A percentile compares a stretch with the other conserved stretches of the same genome.
phyloP scores from a whole-genome alignment of 2,797 vertebrate genomes.

The Mallotus villosus region DNA sequence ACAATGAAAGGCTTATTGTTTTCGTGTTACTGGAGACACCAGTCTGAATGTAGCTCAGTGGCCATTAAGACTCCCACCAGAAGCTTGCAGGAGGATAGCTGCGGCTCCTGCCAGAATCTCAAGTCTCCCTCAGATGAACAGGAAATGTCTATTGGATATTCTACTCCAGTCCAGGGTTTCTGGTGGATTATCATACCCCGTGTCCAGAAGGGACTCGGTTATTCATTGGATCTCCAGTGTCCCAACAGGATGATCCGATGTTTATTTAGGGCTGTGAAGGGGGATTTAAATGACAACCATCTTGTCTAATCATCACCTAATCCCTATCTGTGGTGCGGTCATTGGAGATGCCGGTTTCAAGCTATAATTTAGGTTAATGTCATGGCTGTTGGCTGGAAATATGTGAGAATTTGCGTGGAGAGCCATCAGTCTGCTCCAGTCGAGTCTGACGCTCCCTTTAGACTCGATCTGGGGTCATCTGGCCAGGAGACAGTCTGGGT shows the following conservation, averaged over 20 bases:
- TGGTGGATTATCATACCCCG: not conserved
- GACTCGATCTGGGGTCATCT: not conserved
- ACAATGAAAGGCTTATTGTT: conserved; percentile 61
- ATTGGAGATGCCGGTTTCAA: not conserved
- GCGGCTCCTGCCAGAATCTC: conserved; percentile 32
- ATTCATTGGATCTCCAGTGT: conserved; percentile 1
- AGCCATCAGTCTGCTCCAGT: not conserved
- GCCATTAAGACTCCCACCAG: conserved; percentile 50
- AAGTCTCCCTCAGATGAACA: conserved; percentile 33
- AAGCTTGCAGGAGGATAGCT: conserved; percentile 42
- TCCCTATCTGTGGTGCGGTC: too few relatives aligned
- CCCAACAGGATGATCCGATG: not conserved
- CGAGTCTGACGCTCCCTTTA: not conserved
- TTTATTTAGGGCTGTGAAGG: not conserved
- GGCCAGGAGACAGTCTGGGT: not conserved
- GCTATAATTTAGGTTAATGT: not conserved
- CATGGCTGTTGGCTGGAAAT: too few relatives aligned
- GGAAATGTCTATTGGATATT: conserved; percentile 46
- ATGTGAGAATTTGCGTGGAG: not conserved
- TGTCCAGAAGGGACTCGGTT: not conserved
- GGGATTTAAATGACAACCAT: not conserved
- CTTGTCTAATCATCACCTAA: not conserved
- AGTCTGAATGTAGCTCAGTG: conserved; percentile 42
- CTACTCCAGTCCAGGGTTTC: conserved; percentile 7
- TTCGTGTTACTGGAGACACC: conserved; percentile 53